Base-by-base conservation (phyloP, 2,888 invertebrate genomes). In the Synanthedon andrenaeformis region DNA sequence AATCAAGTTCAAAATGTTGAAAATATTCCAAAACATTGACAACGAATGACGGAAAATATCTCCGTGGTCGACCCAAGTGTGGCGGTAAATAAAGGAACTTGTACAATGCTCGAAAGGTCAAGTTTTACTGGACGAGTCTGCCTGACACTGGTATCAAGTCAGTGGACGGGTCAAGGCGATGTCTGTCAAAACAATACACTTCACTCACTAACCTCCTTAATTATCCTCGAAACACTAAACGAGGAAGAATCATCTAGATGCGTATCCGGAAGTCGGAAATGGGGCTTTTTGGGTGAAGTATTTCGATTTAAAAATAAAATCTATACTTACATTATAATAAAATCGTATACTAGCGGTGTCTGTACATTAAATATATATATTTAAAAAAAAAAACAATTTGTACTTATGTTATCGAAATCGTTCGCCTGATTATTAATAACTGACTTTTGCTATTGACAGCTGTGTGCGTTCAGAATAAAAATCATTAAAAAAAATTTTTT, bases 21-120 rank as follows among this genome's bases (percentile, higher is more conserved):
- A 17, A 49, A 12, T 14, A 12, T 23, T 14, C 11, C 23, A 3
- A 11, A 14, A 17, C 14, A 23, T 49, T 19, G 19, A 13, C 8
- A 45, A 63, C 63, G 65, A 63, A 58, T 55, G 53, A 51, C 62
- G 58, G 55, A 59, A 62, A 57, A 56, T 56, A 63, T 56, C 66
- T 59, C 54, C 54, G 52, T 52, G n/a, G 53, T 57, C 58, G 53
- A 56, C 58, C 57, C 52, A 54, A 56, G 57, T 54, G 59, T 65
- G 52, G 28, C 62, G 62, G 67, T 72, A 77, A 77, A 79, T 76
- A 78, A 70, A 76, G 76, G 78, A 79, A 78, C 76, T 69, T 66
- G 55, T 55, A 53, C 54, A 56, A 53, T 53, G 11, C 65, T 64
- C 61, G 56, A 74, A 76, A 79, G 80, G 79, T 74, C 76, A 72